Evolutionary conservation across 2,888 invertebrate genomes (phyloP).

Genomic region (Matsumyia berberina): DNA sequence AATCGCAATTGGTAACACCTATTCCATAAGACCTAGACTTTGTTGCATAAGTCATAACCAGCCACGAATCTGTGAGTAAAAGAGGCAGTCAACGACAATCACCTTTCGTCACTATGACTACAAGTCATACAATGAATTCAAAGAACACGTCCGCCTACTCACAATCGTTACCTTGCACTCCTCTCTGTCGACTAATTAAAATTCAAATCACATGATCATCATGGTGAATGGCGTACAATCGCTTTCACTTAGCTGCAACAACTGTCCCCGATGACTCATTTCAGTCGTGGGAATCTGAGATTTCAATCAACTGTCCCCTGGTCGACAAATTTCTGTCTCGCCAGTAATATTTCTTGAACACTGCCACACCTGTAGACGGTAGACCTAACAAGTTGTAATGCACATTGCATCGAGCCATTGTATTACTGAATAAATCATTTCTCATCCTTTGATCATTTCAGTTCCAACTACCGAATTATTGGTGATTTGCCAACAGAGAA

Average conservation of each 20-base stretch:
- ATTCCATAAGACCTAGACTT: no score
- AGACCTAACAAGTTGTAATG: slow-evolving; percentile 38
- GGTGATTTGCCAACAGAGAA: slow-evolving; percentile 55
- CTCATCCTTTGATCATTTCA: slow-evolving; percentile 51
- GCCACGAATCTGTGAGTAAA: no score
- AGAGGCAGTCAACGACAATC: no score
- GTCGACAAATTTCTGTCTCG: slow-evolving; percentile 9
- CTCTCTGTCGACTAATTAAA: slow-evolving; percentile 26
- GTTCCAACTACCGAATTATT: slow-evolving; percentile 58
- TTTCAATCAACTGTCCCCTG: slow-evolving; percentile 21
- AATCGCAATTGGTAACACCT: no score
- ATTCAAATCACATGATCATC: slow-evolving; percentile 60
- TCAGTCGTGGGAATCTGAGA: slow-evolving; percentile 37
- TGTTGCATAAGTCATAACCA: no score
- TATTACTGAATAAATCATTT: slow-evolving; percentile 71
- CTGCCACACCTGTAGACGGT: slow-evolving; percentile 14
- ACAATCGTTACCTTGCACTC: slow-evolving; percentile 20
- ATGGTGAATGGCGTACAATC: slow-evolving; percentile 50
- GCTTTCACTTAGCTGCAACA: slow-evolving; percentile 61
- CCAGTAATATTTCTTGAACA: slow-evolving; percentile 40
- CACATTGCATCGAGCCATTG: slow-evolving; percentile 43
- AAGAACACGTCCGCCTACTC: slow-evolving; percentile 15
- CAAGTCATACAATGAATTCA: not conserved
- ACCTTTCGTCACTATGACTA: not conserved
- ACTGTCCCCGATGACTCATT: slow-evolving; percentile 41